phyloP scores from a whole-genome alignment of 2,797 vertebrate genomes.

The Pseudochaenichthys georgianus region DNA sequence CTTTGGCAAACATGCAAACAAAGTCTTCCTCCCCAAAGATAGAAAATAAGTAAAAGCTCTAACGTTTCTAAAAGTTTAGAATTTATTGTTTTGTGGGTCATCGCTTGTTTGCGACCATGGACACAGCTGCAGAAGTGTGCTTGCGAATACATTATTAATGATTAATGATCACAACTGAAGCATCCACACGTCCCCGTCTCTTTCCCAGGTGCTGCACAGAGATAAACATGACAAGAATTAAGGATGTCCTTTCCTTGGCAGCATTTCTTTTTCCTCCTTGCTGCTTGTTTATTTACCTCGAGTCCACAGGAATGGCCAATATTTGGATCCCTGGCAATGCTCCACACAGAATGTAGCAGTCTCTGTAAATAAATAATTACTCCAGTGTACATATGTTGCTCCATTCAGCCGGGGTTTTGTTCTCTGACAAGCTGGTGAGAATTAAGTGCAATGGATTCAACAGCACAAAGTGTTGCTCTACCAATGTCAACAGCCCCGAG shows the following conservation, averaged over 20 bases:
- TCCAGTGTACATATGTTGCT: constrained; percentile 63
- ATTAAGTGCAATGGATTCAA: constrained; percentile 65
- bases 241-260: constrained; percentile 58
- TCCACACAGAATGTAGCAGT: constrained; percentile 55
- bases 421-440: constrained; percentile 61
- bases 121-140: constrained; percentile 11
- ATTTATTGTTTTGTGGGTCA: background rate
- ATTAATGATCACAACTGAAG: constrained; percentile 64
- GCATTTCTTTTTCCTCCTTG: constrained; percentile 25
- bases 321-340: constrained; percentile 60
- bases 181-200: constrained; percentile 41
- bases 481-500: constrained; percentile 57
- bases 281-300: constrained; percentile 63
- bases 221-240: constrained; percentile 72
- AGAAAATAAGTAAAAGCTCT: background rate
- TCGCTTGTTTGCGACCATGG: constrained; percentile 16
- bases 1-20: background rate
- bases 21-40: background rate
- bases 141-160: constrained; percentile 63
- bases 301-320: constrained; percentile 50
- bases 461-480: constrained; percentile 50
- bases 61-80: background rate
- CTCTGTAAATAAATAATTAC: constrained; percentile 75
- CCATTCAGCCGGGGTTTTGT: constrained; percentile 55
- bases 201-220: constrained; percentile 68